Evolutionary conservation across 2,113 vertebrate genomes (phyloP), one percentile per base, ranked within the genome.

Genomic region (Cricetomys ansorgei): DNA sequence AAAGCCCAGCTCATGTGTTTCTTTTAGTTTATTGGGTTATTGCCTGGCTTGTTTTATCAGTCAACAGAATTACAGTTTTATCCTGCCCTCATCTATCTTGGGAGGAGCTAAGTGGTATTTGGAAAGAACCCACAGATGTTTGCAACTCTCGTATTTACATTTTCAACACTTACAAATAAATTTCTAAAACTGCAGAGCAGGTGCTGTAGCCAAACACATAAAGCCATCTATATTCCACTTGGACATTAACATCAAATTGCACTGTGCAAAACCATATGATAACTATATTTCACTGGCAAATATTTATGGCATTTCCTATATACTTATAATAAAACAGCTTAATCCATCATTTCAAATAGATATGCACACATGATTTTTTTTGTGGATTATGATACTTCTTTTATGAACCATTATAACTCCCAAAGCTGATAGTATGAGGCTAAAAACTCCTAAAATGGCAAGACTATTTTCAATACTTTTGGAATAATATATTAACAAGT

Each of bases 221-320:
- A 97, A 97, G 59, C 77, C 70, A 95, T 94, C 86, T 81, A 43
- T 94, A 96, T 76, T 96, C 83, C 45, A 84, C 76, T 75, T 92
- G 96, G 92, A 97, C 86, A 91, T 97, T 93, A 96, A 93, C 73
- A 95, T 53, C 53, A 97, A 97, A 96, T 59, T 85, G 72, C 89
- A 95, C 89, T 93, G 73, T 93, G 81, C 9, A 93, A 95, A 97
- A 96, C 73, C 92, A 94, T 95, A 83, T 81, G 91, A 95, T 94
- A 95, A 96, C 73, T 96, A 76, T 75, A 96, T 97, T 98, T 97
- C 91, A 96, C 88, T 97, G 92, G 95, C 91, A 98, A 97, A 97
- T 97, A 97, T 97, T 95, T 95, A 96, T 97, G 93, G 77, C 57
- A 89, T 96, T 97, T 97, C 92, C 95, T 75, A 97, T 95, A 96